Percentiles rank a stretch among this genome's conserved stretches.
Evolutionary conservation across 2,113 vertebrate species (phyloP).

Genomic region (Aphelocoma coerulescens): DNA sequence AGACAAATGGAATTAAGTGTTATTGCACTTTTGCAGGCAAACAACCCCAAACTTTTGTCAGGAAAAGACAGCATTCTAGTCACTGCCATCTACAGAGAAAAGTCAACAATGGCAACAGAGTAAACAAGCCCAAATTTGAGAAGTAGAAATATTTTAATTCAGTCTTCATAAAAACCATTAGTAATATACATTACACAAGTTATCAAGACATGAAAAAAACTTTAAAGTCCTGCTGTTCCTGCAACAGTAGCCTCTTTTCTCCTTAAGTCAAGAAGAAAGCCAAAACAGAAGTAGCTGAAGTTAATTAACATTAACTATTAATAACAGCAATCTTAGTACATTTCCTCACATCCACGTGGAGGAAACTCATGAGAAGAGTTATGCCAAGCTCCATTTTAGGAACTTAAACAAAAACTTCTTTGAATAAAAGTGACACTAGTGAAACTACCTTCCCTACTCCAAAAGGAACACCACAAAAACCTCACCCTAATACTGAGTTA

Average conservation of each 20-base stretch:
- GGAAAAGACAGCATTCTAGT: background rate
- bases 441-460: background rate
- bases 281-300: background rate
- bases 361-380: background rate
- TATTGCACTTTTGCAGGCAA: background rate
- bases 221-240: background rate
- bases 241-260: background rate
- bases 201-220: background rate
- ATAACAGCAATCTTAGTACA: background rate
- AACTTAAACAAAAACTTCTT: background rate
- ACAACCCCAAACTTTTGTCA: background rate
- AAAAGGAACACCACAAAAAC: background rate
- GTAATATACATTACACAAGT: background rate
- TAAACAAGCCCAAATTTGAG: background rate
- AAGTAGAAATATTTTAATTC: slow-evolving; percentile 37
- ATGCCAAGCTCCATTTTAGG: background rate
- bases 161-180: background rate
- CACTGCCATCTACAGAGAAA: background rate
- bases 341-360: background rate
- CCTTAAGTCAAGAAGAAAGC: background rate
- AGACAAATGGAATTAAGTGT: background rate
- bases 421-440: background rate
- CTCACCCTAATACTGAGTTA: background rate
- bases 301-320: background rate
- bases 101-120: background rate